Percentiles rank a stretch among this genome's conserved stretches.
Evolutionary conservation across 2,888 invertebrate genomes (phyloP).

Genomic region (Pocota personata): DNA sequence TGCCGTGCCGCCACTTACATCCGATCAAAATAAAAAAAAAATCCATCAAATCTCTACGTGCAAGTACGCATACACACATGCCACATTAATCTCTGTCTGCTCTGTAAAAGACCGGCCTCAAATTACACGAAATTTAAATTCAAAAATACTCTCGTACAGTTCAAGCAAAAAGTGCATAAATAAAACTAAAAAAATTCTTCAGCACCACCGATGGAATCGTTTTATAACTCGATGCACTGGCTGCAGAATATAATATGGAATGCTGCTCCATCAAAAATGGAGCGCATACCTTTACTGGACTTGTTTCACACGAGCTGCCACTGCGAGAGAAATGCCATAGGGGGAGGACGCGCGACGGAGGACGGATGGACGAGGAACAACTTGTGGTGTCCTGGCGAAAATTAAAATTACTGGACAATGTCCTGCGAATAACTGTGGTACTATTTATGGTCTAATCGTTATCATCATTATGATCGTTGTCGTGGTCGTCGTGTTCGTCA

Average conservation of each 20-base stretch:
- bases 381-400: slow-evolving; percentile 60
- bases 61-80: slow-evolving; percentile 51
- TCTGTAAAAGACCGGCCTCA: slow-evolving; percentile 61
- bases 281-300: slow-evolving; percentile 52
- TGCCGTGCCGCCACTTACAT: slow-evolving; percentile 18
- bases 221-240: slow-evolving; percentile 35
- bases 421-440: slow-evolving; percentile 62
- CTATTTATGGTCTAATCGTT: slow-evolving; percentile 71
- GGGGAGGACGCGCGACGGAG: not conserved
- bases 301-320: slow-evolving; percentile 57
- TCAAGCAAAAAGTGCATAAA: slow-evolving; percentile 35
- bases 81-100: slow-evolving; percentile 53
- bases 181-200: slow-evolving; percentile 36
- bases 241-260: slow-evolving; percentile 49
- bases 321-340: not conserved
- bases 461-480: slow-evolving; percentile 44
- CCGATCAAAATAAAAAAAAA: slow-evolving; percentile 12
- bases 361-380: slow-evolving; percentile 5
- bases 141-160: slow-evolving; percentile 55
- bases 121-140: slow-evolving; percentile 72
- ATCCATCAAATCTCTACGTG: slow-evolving; percentile 65
- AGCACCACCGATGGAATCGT: slow-evolving; percentile 48
- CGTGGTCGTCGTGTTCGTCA: not conserved
- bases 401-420: slow-evolving; percentile 68
- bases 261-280: slow-evolving; percentile 71